Percentiles rank a stretch among this genome's conserved stretches.
phyloP scores from a whole-genome alignment of 2,113 vertebrate species.

The Myrmecobius fasciatus region DNA sequence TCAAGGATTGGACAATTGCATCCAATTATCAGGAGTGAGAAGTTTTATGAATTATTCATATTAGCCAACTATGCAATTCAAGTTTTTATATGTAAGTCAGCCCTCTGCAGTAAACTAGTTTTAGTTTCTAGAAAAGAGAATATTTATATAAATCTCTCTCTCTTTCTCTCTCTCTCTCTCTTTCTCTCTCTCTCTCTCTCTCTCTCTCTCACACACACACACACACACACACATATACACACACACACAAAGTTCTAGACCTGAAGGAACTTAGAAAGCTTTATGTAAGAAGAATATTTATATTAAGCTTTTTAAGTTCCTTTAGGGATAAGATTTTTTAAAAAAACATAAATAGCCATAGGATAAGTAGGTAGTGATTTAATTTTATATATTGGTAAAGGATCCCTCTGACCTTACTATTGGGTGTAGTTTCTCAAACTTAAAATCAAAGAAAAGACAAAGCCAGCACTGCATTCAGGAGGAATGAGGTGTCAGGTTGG shows the following conservation, averaged over 20 bases:
- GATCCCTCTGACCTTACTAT: neutral
- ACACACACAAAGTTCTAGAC: no score
- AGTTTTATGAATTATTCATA: constrained; percentile 2
- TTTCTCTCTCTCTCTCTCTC: no score
- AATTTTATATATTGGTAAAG: neutral
- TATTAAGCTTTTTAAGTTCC: neutral
- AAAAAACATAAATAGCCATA: neutral
- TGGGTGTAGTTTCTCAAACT: neutral
- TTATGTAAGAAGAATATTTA: neutral
- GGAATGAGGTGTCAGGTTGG: neutral
- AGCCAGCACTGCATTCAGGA: neutral
- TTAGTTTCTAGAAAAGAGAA: neutral
- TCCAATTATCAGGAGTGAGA: neutral
- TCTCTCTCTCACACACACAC: no score
- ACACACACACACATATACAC: no score
- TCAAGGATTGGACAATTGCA: neutral
- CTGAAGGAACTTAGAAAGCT: no score
- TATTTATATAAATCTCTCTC: no score
- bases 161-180: no score
- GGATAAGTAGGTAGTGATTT: neutral
- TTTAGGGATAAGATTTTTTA: neutral
- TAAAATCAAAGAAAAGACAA: neutral
- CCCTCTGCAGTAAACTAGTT: neutral
- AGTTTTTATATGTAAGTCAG: neutral
- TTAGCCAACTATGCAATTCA: neutral